Percentiles rank a stretch among this genome's conserved stretches.
Evolutionary conservation across 2,797 vertebrate species (phyloP).

Genomic region (Halcyon chelicuti): DNA sequence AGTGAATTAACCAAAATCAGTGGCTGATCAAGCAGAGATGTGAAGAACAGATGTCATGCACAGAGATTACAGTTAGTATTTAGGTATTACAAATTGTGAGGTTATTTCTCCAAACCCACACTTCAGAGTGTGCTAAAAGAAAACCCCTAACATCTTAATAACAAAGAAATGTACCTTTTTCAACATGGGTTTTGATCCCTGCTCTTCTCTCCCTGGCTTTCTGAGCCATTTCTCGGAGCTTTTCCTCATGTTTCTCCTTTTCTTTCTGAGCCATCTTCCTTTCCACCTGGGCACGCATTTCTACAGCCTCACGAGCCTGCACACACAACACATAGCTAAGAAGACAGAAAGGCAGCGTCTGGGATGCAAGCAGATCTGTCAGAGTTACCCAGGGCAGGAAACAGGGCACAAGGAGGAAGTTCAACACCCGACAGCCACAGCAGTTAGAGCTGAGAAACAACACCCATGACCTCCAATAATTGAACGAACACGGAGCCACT

Average conservation of each 20-base stretch:
- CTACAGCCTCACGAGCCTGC: conserved; percentile 96
- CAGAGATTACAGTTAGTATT: neutral
- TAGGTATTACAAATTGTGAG: neutral
- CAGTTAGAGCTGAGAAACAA: neutral
- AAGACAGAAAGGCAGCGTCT: neutral
- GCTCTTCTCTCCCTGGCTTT: conserved; percentile 94
- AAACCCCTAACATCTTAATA: neutral
- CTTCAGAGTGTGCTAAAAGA: neutral
- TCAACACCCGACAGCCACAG: neutral
- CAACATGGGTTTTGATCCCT: conserved; percentile 98
- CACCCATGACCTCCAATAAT: neutral
- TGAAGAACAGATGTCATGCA: neutral
- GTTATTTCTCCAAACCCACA: neutral
- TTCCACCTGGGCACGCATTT: conserved; percentile 99
- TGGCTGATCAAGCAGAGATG: neutral
- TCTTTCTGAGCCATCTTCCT: conserved; percentile 99
- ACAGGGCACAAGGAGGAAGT: neutral
- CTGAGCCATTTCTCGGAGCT: conserved; percentile 94
- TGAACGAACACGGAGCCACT: neutral
- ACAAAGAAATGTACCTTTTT: conserved; percentile 85
- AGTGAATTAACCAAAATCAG: neutral
- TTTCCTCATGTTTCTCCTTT: conserved; percentile 98
- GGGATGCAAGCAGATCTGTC: neutral
- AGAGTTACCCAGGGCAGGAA: neutral
- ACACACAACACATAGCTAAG: neutral